These are phyloP conservation scores for Geotrypetes seraphini DNA, from an alignment of 2,797 vertebrate species.

Conservation along the genomic window DNA sequence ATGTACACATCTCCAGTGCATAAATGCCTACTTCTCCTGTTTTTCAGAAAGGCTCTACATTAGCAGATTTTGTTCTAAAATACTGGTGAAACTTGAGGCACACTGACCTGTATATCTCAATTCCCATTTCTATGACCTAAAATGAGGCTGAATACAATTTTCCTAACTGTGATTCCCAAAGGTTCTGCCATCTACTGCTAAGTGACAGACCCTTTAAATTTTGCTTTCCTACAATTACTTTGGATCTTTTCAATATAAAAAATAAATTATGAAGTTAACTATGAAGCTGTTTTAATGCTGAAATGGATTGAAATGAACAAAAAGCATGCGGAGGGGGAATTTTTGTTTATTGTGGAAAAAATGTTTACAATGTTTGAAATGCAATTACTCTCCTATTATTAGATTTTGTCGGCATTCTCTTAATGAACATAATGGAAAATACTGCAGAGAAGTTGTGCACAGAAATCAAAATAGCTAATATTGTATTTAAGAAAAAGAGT, in stretches of 20 bases:
- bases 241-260: conserved; percentile 23
- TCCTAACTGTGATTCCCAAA: too few relatives aligned
- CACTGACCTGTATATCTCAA: too few relatives aligned
- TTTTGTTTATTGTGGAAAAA: conserved; percentile 47
- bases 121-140: too few relatives aligned
- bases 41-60: too few relatives aligned
- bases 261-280: conserved; percentile 28
- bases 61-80: too few relatives aligned
- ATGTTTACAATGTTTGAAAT: conserved; percentile 44
- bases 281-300: conserved; percentile 21
- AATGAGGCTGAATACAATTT: too few relatives aligned
- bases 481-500: conserved; percentile 35
- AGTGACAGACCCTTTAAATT: too few relatives aligned
- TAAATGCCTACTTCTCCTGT: too few relatives aligned
- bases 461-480: conserved; percentile 39
- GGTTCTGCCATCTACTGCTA: too few relatives aligned
- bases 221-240: too few relatives aligned
- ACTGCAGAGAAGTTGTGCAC: conserved; percentile 45
- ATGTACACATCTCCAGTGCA: too few relatives aligned
- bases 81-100: too few relatives aligned
- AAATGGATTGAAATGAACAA: conserved; percentile 34
- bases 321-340: conserved; percentile 26
- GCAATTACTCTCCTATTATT: conserved; percentile 29
- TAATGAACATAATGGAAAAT: conserved; percentile 37
- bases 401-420: conserved; percentile 28